Conservation (phyloP, 2,113 vertebrate genomes). For the Hucho hucho region DNA sequence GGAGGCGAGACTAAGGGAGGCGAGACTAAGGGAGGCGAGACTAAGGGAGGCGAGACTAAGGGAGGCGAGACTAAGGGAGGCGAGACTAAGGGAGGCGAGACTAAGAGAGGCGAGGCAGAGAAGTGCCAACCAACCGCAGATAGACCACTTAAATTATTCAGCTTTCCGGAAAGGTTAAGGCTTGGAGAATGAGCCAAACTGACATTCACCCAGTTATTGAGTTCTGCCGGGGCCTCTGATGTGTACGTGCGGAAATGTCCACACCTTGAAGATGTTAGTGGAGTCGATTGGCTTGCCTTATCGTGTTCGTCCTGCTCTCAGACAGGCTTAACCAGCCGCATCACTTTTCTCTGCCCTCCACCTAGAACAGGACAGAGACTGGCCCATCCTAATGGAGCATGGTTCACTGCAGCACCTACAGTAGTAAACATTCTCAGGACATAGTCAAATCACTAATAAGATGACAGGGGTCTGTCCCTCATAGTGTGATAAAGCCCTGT, state of each 20-base stretch:
- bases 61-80: too few relatives aligned
- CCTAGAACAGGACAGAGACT: too few relatives aligned
- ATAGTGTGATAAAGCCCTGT: too few relatives aligned
- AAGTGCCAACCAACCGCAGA: slow-evolving; percentile 62
- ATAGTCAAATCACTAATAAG: too few relatives aligned
- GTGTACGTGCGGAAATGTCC: background rate
- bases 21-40: too few relatives aligned
- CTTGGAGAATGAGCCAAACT: slow-evolving; percentile 61
- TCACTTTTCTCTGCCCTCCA: background rate
- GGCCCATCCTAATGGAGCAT: too few relatives aligned
- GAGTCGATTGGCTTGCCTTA: slow-evolving; percentile 43
- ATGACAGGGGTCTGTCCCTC: too few relatives aligned
- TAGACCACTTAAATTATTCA: slow-evolving; percentile 80
- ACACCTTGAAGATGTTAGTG: slow-evolving; percentile 52
- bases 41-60: too few relatives aligned
- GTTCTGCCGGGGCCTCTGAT: slow-evolving; percentile 39
- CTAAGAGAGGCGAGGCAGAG: slow-evolving; percentile 36
- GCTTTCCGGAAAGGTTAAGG: slow-evolving; percentile 76
- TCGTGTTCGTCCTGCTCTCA: slow-evolving; percentile 5
- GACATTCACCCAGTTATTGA: slow-evolving; percentile 74
- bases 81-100: too few relatives aligned
- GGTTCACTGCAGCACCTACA: too few relatives aligned
- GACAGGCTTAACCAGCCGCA: slow-evolving; percentile 4
- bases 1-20: too few relatives aligned
- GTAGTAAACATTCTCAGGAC: too few relatives aligned